Base-by-base conservation (phyloP, 2,113 vertebrate species). In the Lutjanus erythropterus region DNA sequence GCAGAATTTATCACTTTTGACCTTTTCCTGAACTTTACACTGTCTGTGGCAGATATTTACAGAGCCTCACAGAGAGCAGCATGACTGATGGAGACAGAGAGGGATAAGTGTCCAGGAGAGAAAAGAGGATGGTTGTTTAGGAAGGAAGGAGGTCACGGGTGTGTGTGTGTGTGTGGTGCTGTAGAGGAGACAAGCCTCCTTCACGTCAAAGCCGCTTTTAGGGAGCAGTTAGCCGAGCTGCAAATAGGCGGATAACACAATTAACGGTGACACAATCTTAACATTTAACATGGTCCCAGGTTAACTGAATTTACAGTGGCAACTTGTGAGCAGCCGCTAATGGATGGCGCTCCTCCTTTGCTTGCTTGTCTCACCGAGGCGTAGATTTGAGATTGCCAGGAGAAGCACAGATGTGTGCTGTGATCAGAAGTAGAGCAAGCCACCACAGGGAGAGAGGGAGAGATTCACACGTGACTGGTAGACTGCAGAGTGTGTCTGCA, bases 401-500 rank as follows among this genome's bases (percentile, higher is more conserved):
- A 71, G 78, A 84, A 76, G 71, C 78, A 86, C 80, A 89, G 89
- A 91, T 88, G 75, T 73, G 76, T 65, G 56, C 82, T 58, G 73
- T 59, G 88, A 91, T 85, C 77, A 83, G 80, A 89, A 91, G 85
- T 86, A 67, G 84, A 88, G 65, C 80, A 80, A 84, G 74, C 78
- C 68, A 74, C 75, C 75, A 80, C 72, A 59, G 80, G 75, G 85
- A 80, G 75, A 81, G 70, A 81, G 81, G 78, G 75, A 81, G 85
- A 75, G 84, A 66, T 78, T 42, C 0, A 31, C 90, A 94, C 89
- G 88, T 93, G 93, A 87, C 90, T 88, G 70, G 60, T 68, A 86
- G 91, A 94, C 93, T 93, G 91, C 91, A 91, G 88, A 89, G 87
- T 79, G 83, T 91, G 90, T 91, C 93, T 93, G 91, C 93, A 93